Conservation (phyloP, 2,888 invertebrate genomes). For the Apoda limacodes region DNA sequence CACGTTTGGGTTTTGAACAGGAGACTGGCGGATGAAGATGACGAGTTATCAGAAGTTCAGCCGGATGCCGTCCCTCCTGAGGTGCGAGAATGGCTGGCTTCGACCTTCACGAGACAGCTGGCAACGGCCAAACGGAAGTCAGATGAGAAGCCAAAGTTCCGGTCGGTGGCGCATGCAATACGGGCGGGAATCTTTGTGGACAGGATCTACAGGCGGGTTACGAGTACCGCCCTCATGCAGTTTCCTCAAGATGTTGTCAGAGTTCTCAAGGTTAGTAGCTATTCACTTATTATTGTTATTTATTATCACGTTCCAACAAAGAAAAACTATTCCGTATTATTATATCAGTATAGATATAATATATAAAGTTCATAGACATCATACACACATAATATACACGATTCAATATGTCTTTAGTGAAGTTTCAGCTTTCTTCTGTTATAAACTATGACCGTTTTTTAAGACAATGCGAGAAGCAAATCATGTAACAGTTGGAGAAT, state of each 20-base stretch:
- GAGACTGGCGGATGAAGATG: slow-evolving; percentile 90
- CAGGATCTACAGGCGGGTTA: slow-evolving; percentile 87
- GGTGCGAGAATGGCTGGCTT: slow-evolving; percentile 96
- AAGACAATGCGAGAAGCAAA: too few relatives aligned
- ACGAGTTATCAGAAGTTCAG: slow-evolving; percentile 95
- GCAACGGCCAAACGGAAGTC: slow-evolving; percentile 80
- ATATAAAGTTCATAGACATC: slow-evolving; percentile 7
- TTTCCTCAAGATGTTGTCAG: slow-evolving; percentile 89
- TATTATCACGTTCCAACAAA: too few relatives aligned
- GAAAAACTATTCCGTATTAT: slow-evolving; percentile 8
- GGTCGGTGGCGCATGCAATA: slow-evolving; percentile 96
- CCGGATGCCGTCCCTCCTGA: slow-evolving; percentile 97
- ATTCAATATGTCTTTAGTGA: too few relatives aligned
- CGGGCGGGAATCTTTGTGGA: slow-evolving; percentile 97
- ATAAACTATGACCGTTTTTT: too few relatives aligned
- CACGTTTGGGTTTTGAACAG: slow-evolving; percentile 63
- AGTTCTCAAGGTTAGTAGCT: slow-evolving; percentile 84
- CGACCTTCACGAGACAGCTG: slow-evolving; percentile 93
- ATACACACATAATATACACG: too few relatives aligned
- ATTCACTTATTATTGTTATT: too few relatives aligned
- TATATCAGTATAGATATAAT: slow-evolving; percentile 4
- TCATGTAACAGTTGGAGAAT: too few relatives aligned
- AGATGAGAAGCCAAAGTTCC: slow-evolving; percentile 89
- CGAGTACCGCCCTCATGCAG: slow-evolving; percentile 83
- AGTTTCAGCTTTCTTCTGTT: too few relatives aligned